Conservation (phyloP, 2,888 invertebrate species). For the Drosophila koepferae region DNA sequence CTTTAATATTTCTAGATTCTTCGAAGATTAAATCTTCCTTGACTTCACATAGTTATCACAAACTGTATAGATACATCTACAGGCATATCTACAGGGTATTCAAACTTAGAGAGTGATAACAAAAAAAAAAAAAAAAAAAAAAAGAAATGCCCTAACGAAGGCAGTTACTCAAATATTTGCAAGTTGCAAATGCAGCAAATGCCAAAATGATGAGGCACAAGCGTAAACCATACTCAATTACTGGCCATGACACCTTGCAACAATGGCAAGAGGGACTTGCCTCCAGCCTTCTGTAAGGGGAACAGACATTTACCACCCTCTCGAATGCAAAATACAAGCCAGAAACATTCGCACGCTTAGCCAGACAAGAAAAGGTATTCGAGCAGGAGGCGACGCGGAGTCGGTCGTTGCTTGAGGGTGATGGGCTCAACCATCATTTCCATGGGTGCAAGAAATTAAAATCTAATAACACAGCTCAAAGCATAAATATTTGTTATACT, state of each 20-base stretch:
- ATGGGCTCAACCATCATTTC: slow-evolving; percentile 40
- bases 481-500: slow-evolving; percentile 80
- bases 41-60: too few species aligned
- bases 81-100: slow-evolving; percentile 1
- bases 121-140: neutral
- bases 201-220: slow-evolving; percentile 68
- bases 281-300: neutral
- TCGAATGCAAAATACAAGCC: slow-evolving; percentile 66
- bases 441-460: slow-evolving; percentile 80
- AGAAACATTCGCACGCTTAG: slow-evolving; percentile 69
- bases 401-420: slow-evolving; percentile 50
- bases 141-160: slow-evolving; percentile 59
- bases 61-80: too few species aligned
- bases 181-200: slow-evolving; percentile 66
- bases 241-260: slow-evolving; percentile 76
- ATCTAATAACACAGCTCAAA: slow-evolving; percentile 78
- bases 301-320: slow-evolving; percentile 40
- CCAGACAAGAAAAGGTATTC: slow-evolving; percentile 2
- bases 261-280: slow-evolving; percentile 40
- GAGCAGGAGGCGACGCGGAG: neutral
- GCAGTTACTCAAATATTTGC: slow-evolving; percentile 76
- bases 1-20: neutral
- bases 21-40: neutral
- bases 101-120: slow-evolving; percentile 9
- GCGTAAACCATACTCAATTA: slow-evolving; percentile 74